These are phyloP conservation scores for Uloborus plumipes DNA, from an alignment of 2,888 invertebrate genomes.

Conservation along the genomic window DNA sequence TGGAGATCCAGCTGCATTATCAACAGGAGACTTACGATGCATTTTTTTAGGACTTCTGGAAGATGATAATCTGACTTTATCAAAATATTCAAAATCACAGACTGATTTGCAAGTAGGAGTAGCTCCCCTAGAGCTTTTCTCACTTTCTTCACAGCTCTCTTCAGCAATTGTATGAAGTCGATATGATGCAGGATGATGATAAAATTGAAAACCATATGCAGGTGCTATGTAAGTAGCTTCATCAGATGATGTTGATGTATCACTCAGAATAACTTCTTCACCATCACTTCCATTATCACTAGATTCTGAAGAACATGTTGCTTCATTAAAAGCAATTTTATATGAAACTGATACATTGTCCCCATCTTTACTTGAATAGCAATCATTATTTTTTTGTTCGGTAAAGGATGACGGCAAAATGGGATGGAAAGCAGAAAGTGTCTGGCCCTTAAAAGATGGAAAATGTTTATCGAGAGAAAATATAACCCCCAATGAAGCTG, in stretches of 20 bases:
- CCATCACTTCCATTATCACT: slow-evolving; percentile 69
- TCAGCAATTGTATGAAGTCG: slow-evolving; percentile 93
- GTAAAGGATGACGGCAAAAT: slow-evolving; percentile 31
- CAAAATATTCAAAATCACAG: slow-evolving; percentile 89
- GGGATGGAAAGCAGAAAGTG: slow-evolving; percentile 28
- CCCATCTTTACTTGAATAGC: neutral
- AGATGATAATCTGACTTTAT: slow-evolving; percentile 68
- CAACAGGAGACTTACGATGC: slow-evolving; percentile 72
- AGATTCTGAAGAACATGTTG: slow-evolving; percentile 53
- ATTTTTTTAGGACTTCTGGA: slow-evolving; percentile 33
- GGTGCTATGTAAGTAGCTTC: slow-evolving; percentile 61
- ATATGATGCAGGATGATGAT: slow-evolving; percentile 76
- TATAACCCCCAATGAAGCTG: slow-evolving; percentile 5
- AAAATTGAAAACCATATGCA: slow-evolving; percentile 39
- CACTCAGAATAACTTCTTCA: slow-evolving; percentile 56
- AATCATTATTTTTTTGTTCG: slow-evolving; percentile 22
- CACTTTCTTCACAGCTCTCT: slow-evolving; percentile 93
- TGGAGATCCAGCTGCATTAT: slow-evolving; percentile 84
- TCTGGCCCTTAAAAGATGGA: slow-evolving; percentile 19
- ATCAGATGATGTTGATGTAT: slow-evolving; percentile 62
- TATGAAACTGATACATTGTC: slow-evolving; percentile 35
- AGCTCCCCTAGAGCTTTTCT: slow-evolving; percentile 71
- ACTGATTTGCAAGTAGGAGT: slow-evolving; percentile 71
- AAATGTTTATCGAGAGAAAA: slow-evolving; percentile 44
- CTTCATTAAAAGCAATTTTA: slow-evolving; percentile 41